phyloP scores from a whole-genome alignment of 2,113 vertebrate species.

The Ranitomeya variabilis region DNA sequence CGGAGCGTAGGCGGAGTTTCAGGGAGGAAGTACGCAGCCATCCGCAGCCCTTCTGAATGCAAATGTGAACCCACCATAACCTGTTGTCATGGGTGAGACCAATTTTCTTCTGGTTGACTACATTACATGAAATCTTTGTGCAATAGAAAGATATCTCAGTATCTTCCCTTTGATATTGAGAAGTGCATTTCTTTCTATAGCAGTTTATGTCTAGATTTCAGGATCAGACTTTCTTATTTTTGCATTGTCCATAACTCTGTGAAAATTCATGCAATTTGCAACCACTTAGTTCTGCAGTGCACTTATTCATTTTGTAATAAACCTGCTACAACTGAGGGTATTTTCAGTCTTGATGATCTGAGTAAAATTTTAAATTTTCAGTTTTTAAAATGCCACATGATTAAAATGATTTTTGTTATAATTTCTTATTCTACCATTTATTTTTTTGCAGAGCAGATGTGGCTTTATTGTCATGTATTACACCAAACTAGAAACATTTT shows the following conservation, averaged over 20 bases:
- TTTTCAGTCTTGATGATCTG: background rate
- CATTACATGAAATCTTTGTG: background rate
- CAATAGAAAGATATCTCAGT: background rate
- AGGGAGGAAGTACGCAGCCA: too few species aligned
- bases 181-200: too few species aligned
- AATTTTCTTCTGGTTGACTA: background rate
- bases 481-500: background rate
- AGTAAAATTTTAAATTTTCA: background rate
- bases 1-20: too few species aligned
- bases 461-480: background rate
- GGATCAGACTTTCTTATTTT: background rate
- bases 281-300: background rate
- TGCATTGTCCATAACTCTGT: background rate
- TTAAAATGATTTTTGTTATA: background rate
- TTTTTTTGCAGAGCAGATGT: background rate
- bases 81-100: background rate
- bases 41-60: too few species aligned
- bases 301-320: background rate
- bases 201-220: slow-evolving; percentile 2
- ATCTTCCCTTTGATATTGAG: background rate
- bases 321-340: background rate
- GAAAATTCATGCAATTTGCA: background rate
- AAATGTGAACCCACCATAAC: too few species aligned
- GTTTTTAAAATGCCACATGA: background rate
- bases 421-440: background rate